Evolutionary conservation across 2,888 invertebrate genomes (phyloP).

Genomic region (Drosophila antonietae): DNA sequence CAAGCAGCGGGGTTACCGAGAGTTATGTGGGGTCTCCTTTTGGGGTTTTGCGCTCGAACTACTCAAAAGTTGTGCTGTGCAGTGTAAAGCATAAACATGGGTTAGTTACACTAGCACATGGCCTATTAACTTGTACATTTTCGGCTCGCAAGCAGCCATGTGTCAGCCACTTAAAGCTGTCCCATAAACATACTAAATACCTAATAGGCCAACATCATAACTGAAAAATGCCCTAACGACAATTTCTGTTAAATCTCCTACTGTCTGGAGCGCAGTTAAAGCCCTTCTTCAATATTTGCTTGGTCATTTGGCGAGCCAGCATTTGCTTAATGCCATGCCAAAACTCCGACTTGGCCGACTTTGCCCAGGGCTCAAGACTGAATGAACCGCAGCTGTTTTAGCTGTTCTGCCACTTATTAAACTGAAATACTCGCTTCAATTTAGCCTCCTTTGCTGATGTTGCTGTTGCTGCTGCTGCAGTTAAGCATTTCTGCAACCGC

Average conservation of each 20-base stretch:
- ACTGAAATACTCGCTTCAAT: slow-evolving; percentile 75
- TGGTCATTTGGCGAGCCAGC: background rate
- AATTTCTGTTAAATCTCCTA: background rate
- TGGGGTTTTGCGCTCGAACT: slow-evolving; percentile 48
- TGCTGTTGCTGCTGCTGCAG: slow-evolving; percentile 48
- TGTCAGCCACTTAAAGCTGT: slow-evolving; percentile 30
- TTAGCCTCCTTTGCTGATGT: slow-evolving; percentile 42
- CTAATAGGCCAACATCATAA: slow-evolving; percentile 37
- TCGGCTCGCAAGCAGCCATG: slow-evolving; percentile 15
- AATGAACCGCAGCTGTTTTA: slow-evolving; percentile 71
- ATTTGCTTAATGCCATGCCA: background rate
- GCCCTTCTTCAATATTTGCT: background rate
- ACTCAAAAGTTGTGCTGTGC: slow-evolving; percentile 59
- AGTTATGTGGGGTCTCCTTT: slow-evolving; percentile 52
- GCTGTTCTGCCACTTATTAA: slow-evolving; percentile 79
- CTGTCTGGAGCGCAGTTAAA: background rate
- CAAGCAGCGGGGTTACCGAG: slow-evolving; percentile 23
- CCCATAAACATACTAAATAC: slow-evolving; percentile 52
- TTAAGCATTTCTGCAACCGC: slow-evolving; percentile 53
- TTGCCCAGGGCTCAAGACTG: background rate
- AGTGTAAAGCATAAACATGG: slow-evolving; percentile 66
- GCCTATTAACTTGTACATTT: slow-evolving; percentile 56
- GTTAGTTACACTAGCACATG: slow-evolving; percentile 61
- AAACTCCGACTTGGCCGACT: background rate
- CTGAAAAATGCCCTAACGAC: background rate